Evolutionary conservation across 2,113 vertebrate species (phyloP).

Genomic region (Pogona vitticeps): DNA sequence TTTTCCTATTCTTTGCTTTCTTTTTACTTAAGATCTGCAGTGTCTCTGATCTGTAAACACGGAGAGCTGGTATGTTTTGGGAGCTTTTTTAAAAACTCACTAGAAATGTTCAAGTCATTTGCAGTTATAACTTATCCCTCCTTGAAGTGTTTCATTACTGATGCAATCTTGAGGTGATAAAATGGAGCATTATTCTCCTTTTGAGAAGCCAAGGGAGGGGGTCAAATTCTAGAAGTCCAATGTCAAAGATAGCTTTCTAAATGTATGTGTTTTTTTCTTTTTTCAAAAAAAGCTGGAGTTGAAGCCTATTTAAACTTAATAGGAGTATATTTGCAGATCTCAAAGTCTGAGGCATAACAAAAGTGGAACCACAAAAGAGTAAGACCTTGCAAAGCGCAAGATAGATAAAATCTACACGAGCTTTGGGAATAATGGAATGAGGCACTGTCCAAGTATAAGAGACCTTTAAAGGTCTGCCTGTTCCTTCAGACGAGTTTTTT

Average conservation of each 20-base stretch:
- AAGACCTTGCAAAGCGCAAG: conserved; percentile 51
- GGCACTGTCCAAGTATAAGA: conserved; percentile 50
- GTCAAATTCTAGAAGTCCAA: conserved; percentile 59
- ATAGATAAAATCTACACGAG: conserved; percentile 56
- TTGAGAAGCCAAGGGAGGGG: conserved; percentile 43
- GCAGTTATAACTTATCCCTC: conserved; percentile 66
- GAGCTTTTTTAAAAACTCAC: conserved; percentile 40
- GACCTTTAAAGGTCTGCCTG: conserved; percentile 63
- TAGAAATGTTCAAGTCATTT: conserved; percentile 66
- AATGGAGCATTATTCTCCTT: conserved; percentile 62
- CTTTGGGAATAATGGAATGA: conserved; percentile 62
- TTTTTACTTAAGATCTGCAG: conserved; percentile 15
- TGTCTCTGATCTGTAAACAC: conserved; percentile 51
- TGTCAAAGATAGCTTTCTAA: conserved; percentile 59
- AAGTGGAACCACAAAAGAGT: conserved; percentile 51
- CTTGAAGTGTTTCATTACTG: conserved; percentile 69
- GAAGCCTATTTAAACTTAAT: conserved; percentile 52
- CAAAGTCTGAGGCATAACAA: conserved; percentile 28
- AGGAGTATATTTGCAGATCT: conserved; percentile 64
- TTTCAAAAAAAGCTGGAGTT: neutral
- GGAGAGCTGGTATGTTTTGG: conserved; percentile 51
- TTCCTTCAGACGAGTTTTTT: conserved; percentile 40
- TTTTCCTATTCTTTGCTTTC: neutral
- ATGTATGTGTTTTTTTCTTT: conserved; percentile 2
- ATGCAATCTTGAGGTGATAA: conserved; percentile 63